Base-by-base conservation (phyloP, 2,888 invertebrate genomes). In the Tanypteryx hageni region DNA sequence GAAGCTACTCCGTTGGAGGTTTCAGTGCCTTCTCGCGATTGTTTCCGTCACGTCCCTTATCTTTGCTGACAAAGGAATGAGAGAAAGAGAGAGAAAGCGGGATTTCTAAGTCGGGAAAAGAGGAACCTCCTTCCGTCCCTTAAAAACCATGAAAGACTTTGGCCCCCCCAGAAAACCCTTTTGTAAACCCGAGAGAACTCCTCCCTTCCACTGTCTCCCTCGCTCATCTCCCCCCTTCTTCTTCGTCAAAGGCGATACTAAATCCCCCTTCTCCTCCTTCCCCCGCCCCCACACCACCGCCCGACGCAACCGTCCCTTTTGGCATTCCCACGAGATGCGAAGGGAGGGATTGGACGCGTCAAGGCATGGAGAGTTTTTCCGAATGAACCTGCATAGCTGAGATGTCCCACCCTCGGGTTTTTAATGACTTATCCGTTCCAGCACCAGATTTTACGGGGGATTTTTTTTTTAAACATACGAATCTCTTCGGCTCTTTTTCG, bases 351-450 rank as follows among this genome's bases (percentile, higher is more conserved):
- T 18, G 68, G 18, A 22, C 18, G 68, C 44, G 68, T 68, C 68
- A 22, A 22, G 22, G 68, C 5, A 68, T 68, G 68, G 68, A 16
- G 18, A n/a, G 68, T 68, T 68, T 68, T 68, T 68, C 22, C 68
- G 18, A 68, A 68, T 68, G 68, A 68, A 18, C n/a, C 68, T 18
- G 22, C 68, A 68, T 68, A 68, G 68, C 68, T 68, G 13, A n/a
- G 68, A 68, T 68, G 68, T 68, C 68, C 68, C 68, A 68, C 68
- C 68, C 68, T 22, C 8, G 22, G 68, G 68, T 68, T 68, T 68
- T 68, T 68, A 68, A 68, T 68, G 68, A 68, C 68, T 68, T n/a
- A 22, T 18, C 44, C 44, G 44, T 44, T 44, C 44, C 44, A 44
- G 18, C 8, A 18, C 68, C 68, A 68, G 10, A 64, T 64, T 64